Conservation (phyloP, 2,888 invertebrate genomes). For the Timema cristinae region DNA sequence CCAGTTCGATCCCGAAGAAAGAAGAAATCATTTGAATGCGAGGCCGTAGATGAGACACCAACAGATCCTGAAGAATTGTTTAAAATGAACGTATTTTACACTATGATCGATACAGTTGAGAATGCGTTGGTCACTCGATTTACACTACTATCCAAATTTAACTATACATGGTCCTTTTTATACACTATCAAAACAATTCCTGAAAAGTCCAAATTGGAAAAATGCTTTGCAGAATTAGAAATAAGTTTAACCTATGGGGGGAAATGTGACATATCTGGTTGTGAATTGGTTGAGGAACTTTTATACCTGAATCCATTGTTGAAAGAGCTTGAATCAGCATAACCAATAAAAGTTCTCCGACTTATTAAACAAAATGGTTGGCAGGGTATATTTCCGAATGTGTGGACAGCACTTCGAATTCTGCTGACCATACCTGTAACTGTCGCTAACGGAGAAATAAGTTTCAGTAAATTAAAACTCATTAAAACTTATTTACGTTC, state of each 20-base stretch:
- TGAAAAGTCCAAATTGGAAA: not conserved
- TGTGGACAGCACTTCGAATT: constrained; percentile 2
- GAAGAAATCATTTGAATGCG: not conserved
- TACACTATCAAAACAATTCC: not conserved
- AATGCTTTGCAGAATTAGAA: not conserved
- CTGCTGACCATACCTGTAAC: not conserved
- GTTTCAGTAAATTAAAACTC: constrained; percentile 5
- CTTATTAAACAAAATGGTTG: not conserved
- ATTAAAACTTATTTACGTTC: not conserved
- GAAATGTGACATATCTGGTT: not conserved
- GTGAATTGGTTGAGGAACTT: constrained; percentile 6
- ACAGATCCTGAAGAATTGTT: constrained; percentile 16
- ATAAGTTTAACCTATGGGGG: not conserved
- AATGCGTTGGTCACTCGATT: not conserved
- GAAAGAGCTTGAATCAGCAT: not conserved
- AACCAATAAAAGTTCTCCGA: not conserved
- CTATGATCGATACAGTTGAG: not conserved
- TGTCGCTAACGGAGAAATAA: not conserved
- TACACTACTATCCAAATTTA: not conserved
- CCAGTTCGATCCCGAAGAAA: not conserved
- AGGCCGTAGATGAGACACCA: constrained; percentile 9
- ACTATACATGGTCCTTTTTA: not conserved
- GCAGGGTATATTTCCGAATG: not conserved
- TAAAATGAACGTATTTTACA: not conserved
- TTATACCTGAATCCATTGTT: not conserved